These are phyloP conservation scores for Cheilosia soror DNA, from an alignment of 2,888 invertebrate genomes.

Conservation along the genomic window DNA sequence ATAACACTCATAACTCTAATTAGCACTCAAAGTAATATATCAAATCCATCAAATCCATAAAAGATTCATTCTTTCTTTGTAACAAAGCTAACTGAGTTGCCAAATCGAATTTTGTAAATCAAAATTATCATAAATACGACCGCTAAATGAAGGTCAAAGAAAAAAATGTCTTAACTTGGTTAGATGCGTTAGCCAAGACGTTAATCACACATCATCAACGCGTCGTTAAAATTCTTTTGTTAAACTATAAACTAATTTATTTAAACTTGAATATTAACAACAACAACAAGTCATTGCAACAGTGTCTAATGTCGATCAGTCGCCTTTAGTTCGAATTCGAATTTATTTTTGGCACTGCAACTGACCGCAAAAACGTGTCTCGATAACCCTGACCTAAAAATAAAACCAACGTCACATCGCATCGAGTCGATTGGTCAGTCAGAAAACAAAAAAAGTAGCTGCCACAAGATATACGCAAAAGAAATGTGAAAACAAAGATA, in stretches of 20 bases:
- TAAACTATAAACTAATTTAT: conserved; percentile 5
- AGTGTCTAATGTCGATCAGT: conserved; percentile 19
- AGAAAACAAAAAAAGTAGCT: background rate
- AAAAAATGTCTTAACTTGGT: background rate
- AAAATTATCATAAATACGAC: background rate
- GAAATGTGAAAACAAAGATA: conserved; percentile 34
- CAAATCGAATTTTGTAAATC: conserved; percentile 4
- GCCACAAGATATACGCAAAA: conserved; percentile 5
- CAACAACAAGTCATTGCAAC: conserved; percentile 31
- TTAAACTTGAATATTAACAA: background rate
- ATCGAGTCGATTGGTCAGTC: conserved; percentile 19
- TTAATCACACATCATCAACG: background rate
- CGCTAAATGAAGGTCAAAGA: background rate
- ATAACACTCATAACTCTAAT: background rate
- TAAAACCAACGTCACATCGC: conserved; percentile 29
- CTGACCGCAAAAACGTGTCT: conserved; percentile 68
- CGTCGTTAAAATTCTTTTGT: background rate
- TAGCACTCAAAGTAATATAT: background rate
- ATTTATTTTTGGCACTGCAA: conserved; percentile 64
- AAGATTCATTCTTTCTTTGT: background rate
- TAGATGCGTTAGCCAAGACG: background rate
- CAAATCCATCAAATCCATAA: background rate
- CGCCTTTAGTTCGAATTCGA: conserved; percentile 18
- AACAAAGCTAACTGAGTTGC: background rate
- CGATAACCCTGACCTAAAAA: conserved; percentile 73